These are phyloP conservation scores for Drosophila atripex DNA, from an alignment of 2,888 invertebrate species.

Conservation along the genomic window DNA sequence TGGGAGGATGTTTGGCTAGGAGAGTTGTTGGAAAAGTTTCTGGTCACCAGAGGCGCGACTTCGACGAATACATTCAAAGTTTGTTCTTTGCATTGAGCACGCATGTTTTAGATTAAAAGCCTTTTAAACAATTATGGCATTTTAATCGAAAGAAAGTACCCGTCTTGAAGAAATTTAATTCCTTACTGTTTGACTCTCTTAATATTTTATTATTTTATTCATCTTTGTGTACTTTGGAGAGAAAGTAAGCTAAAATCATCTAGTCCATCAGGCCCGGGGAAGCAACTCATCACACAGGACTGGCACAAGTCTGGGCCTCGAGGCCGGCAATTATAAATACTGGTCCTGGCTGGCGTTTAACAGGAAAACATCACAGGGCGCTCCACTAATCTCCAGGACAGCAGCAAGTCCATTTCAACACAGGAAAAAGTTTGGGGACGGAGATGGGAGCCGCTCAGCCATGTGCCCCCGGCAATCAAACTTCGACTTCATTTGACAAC, in stretches of 20 bases:
- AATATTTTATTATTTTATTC: too few species aligned
- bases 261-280: constrained; percentile 13
- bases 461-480: constrained; percentile 63
- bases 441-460: too few species aligned
- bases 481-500: constrained; percentile 74
- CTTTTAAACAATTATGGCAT: too few species aligned
- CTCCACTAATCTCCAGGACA: constrained; percentile 55
- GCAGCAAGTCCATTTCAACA: constrained; percentile 35
- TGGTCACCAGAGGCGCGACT: constrained; percentile 6
- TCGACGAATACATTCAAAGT: too few species aligned
- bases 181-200: too few species aligned
- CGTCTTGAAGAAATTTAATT: too few species aligned
- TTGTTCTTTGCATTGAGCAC: too few species aligned
- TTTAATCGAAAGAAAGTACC: too few species aligned
- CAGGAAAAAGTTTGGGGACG: constrained; percentile 31
- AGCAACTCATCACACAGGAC: constrained; percentile 22
- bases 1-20: neutral
- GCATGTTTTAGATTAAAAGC: too few species aligned
- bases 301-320: constrained; percentile 39
- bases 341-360: constrained; percentile 47
- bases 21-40: constrained; percentile 40
- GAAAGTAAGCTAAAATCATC: constrained; percentile 2
- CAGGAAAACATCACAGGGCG: constrained; percentile 55
- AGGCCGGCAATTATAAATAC: constrained; percentile 60
- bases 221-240: neutral